Conservation (phyloP, 1,140 invertebrate genomes). For the Pogonomyrmex barbatus region DNA sequence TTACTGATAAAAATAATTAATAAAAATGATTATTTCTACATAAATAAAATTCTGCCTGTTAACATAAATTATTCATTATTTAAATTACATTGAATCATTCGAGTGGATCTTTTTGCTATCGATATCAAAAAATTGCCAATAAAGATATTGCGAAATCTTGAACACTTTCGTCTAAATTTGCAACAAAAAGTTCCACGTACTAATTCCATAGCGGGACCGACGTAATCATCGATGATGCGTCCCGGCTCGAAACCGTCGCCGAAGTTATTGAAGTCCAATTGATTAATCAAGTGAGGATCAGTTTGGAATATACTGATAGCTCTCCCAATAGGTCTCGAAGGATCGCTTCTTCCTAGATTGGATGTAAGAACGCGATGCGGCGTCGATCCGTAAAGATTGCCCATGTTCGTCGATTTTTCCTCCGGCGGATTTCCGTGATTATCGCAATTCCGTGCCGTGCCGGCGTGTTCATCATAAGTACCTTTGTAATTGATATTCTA, state of each 20-base stretch:
- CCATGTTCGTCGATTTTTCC: constrained; percentile 21
- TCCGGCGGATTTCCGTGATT: constrained; percentile 50
- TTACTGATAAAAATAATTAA: not conserved
- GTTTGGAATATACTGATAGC: constrained; percentile 10
- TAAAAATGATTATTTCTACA: not conserved
- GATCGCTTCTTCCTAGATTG: constrained; percentile 31
- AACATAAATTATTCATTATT: not conserved
- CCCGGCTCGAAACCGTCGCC: constrained; percentile 61
- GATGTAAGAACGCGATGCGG: constrained; percentile 50
- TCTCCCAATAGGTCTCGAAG: constrained; percentile 15
- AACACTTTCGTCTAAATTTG: not conserved
- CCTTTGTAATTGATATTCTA: constrained; percentile 56
- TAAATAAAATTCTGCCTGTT: not conserved
- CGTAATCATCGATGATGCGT: constrained; percentile 76
- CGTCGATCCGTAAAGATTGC: constrained; percentile 65
- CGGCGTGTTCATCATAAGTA: constrained; percentile 60
- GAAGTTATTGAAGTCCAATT: constrained; percentile 64
- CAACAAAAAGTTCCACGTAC: constrained; percentile 70
- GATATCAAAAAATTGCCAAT: not conserved
- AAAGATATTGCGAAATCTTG: not conserved
- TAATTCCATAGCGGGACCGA: constrained; percentile 83
- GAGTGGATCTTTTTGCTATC: not conserved
- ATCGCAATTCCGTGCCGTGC: constrained; percentile 59
- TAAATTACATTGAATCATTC: not conserved
- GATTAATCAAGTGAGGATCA: constrained; percentile 62